phyloP scores from a whole-genome alignment of 2,797 vertebrate genomes.

The Sus cebifrons region DNA sequence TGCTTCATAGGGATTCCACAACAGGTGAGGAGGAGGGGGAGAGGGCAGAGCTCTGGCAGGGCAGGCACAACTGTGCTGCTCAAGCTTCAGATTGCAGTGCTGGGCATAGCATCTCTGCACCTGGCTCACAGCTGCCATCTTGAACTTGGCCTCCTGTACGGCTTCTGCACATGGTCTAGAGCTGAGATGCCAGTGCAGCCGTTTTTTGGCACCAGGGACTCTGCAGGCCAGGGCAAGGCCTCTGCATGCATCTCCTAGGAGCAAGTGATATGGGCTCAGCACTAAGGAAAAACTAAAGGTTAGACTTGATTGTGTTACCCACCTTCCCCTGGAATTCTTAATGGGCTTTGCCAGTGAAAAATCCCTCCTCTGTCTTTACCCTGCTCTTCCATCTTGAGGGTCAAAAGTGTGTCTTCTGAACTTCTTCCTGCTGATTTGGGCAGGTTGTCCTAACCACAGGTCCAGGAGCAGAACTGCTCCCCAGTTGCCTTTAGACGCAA shows the following conservation, averaged over 20 bases:
- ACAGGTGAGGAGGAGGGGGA: fast-evolving
- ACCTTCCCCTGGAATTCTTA: neutral
- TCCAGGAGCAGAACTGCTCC: neutral
- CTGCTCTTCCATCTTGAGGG: neutral
- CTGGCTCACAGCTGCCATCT: fast-evolving
- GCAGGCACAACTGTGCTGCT: no score
- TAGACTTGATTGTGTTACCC: neutral
- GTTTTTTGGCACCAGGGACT: fast-evolving
- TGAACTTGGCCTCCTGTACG: fast-evolving
- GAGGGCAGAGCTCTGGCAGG: neutral
- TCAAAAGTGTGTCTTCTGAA: neutral
- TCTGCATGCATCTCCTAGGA: neutral
- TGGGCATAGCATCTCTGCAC: fast-evolving
- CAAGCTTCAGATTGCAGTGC: no score
- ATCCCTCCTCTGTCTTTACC: neutral
- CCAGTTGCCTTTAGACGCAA: neutral
- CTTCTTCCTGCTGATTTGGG: neutral
- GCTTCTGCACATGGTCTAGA: neutral
- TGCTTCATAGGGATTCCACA: fast-evolving
- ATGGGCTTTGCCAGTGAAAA: neutral
- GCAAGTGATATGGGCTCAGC: neutral
- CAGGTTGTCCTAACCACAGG: neutral
- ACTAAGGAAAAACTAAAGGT: neutral
- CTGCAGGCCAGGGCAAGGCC: no score
- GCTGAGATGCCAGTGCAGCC: neutral